phyloP scores from a whole-genome alignment of 2,888 invertebrate genomes.

The Corbicula japonica region DNA sequence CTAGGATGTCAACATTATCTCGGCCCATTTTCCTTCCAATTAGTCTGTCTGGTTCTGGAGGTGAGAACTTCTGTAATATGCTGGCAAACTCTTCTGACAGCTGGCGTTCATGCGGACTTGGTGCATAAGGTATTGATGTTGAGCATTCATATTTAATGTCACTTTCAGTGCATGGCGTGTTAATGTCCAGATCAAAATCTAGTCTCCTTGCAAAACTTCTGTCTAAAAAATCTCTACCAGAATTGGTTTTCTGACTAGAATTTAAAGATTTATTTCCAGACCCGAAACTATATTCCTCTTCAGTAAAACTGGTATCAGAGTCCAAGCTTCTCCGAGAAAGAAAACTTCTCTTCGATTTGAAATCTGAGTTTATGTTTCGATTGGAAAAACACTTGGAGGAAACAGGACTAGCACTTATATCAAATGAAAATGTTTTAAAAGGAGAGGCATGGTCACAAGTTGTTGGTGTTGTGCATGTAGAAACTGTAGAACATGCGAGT shows the following conservation, averaged over 20 bases:
- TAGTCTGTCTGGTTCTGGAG: constrained; percentile 61
- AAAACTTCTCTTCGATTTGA: constrained; percentile 23
- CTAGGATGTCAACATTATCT: constrained; percentile 75
- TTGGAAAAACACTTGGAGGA: constrained; percentile 16
- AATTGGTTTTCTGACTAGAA: constrained; percentile 1
- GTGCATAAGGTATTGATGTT: background rate
- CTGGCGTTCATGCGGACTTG: constrained; percentile 7
- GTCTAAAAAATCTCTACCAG: constrained; percentile 8
- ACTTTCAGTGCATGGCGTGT: no score
- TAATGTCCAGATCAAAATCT: constrained; percentile 37
- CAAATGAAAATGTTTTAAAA: constrained; percentile 8
- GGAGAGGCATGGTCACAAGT: background rate
- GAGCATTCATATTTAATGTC: constrained; percentile 3
- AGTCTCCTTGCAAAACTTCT: constrained; percentile 26
- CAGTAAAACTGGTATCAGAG: constrained; percentile 24
- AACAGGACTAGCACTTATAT: constrained; percentile 22
- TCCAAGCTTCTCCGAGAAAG: constrained; percentile 37
- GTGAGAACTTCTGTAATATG: constrained; percentile 42
- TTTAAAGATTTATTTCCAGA: constrained; percentile 14
- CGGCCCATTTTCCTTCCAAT: constrained; percentile 80
- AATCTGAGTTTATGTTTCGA: constrained; percentile 5
- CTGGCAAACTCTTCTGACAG: constrained; percentile 24
- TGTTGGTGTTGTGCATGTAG: constrained; percentile 27
- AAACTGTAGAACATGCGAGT: background rate
- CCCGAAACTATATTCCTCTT: constrained; percentile 8